Evolutionary conservation across 2,888 invertebrate genomes (phyloP).

Genomic region (Pollenia amentaria): DNA sequence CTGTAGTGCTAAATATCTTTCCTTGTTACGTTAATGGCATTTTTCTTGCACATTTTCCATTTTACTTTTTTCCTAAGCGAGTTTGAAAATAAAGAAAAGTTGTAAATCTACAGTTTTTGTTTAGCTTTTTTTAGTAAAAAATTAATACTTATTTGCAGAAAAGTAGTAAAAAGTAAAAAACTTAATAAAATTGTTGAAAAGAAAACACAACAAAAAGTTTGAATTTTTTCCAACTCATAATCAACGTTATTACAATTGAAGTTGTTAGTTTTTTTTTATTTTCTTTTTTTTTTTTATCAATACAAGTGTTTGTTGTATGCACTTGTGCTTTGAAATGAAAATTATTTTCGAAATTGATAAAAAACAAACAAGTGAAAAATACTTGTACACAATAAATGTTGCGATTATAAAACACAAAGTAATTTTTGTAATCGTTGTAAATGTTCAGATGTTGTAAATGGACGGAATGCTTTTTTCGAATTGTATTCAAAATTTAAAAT

Average conservation of each 20-base stretch:
- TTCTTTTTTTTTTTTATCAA: slow-evolving; percentile 17
- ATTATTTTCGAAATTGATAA: slow-evolving; percentile 38
- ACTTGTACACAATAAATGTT: slow-evolving; percentile 3
- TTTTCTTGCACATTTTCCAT: not conserved
- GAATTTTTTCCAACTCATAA: slow-evolving; percentile 16
- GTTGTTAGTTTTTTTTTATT: slow-evolving; percentile 29
- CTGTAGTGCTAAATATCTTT: not conserved
- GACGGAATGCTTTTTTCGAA: not conserved
- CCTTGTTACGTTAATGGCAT: not conserved
- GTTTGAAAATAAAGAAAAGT: slow-evolving; percentile 47
- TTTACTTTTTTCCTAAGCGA: not conserved
- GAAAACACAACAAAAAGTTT: slow-evolving; percentile 1
- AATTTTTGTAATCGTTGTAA: slow-evolving; percentile 3
- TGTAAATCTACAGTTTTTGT: slow-evolving; percentile 46
- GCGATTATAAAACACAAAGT: slow-evolving; percentile 7
- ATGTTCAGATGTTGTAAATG: not conserved
- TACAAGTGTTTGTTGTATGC: slow-evolving; percentile 46
- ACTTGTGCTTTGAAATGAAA: slow-evolving; percentile 60
- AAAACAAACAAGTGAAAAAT: slow-evolving; percentile 25
- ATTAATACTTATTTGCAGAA: not conserved
- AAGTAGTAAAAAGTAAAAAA: slow-evolving; percentile 8
- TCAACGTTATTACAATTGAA: slow-evolving; percentile 17
- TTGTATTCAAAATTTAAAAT: not conserved
- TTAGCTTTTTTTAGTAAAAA: not conserved
- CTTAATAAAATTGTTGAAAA: not conserved